Evolutionary conservation across 1,140 invertebrate genomes (phyloP), one percentile per base, ranked within the genome.

Genomic region (Theocolax elegans): DNA sequence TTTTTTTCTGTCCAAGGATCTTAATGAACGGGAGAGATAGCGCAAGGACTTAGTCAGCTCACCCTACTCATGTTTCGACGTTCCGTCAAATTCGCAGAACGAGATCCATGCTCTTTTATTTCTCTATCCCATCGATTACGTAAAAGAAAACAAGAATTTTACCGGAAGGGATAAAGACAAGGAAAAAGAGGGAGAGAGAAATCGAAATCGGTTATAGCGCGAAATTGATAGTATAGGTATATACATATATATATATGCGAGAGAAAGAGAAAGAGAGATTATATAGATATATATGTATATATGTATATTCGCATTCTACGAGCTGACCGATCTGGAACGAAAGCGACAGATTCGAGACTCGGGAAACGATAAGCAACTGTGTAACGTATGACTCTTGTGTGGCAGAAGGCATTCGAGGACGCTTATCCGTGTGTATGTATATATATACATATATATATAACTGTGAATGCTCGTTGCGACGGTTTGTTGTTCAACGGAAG

Each of bases 311-410:
- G 71, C 9, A 76, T 77, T 78, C 76, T 44, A 10, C 13, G 54
- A 42, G 23, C 19, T 42, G 68, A 56, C 48, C 74, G 72, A 79
- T 79, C 79, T 77, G 65, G 71, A 75, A 74, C 58, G 75, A 75
- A 71, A 63, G 71, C 64, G 74, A 75, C 35, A 60, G 40, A 67
- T 58, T 40, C 29, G 17, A 51, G 44, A 38, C 54, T 58, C 29
- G 19, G 23, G 49, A 68, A 66, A 60, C 54, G 73, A 74, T 70
- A 72, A 69, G 60, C 58, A 42, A 35, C 44, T 17, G 35, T 60
- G 54, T 49, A 49, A 49, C 10, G 23, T 49, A 49, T 23, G 44
- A 35, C 29, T 6, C 44, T 17, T 35, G 42, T 49, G 4, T 35
- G 60, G n/a, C 29, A 63, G 21, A 46, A 19, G 35, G 10, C 35